Evolutionary conservation across 2,888 invertebrate genomes (phyloP).

Genomic region (Ectemnius lituratus): DNA sequence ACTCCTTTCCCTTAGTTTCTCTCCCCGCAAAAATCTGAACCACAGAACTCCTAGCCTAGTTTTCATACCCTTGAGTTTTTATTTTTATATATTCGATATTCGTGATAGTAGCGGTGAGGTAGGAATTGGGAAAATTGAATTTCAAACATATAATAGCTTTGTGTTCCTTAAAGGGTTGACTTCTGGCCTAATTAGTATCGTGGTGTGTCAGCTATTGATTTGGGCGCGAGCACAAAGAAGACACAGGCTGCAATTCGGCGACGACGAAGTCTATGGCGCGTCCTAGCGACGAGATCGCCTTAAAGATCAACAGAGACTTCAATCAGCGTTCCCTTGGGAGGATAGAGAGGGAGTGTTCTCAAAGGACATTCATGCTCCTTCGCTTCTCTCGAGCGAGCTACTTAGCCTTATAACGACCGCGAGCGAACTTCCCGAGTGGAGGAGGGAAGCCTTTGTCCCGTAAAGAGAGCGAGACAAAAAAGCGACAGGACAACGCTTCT

Average conservation of each 20-base stretch:
- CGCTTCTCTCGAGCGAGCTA: constrained; percentile 26
- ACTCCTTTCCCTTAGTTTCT: constrained; percentile 33
- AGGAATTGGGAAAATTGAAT: no score
- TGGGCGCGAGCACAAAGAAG: no score
- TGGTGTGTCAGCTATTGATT: no score
- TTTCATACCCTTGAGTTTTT: not conserved
- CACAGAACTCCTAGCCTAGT: not conserved
- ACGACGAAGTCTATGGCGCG: not conserved
- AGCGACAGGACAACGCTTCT: constrained; percentile 19
- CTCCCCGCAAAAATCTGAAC: not conserved
- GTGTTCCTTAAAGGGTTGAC: no score
- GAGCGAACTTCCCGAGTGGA: constrained; percentile 15
- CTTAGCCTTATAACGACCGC: constrained; percentile 31
- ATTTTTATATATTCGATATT: no score
- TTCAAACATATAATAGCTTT: no score
- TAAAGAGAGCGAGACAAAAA: constrained; percentile 15
- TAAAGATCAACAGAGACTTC: constrained; percentile 24
- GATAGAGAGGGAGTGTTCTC: constrained; percentile 3
- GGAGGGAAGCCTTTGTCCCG: constrained; percentile 33
- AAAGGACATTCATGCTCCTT: constrained; percentile 27
- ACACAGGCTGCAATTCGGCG: no score
- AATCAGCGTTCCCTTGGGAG: constrained; percentile 26
- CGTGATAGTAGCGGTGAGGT: no score
- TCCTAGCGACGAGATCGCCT: constrained; percentile 18
- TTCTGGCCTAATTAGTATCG: no score